Base-by-base conservation (phyloP, 2,888 invertebrate species). In the Stenchaetothrips biformis region DNA sequence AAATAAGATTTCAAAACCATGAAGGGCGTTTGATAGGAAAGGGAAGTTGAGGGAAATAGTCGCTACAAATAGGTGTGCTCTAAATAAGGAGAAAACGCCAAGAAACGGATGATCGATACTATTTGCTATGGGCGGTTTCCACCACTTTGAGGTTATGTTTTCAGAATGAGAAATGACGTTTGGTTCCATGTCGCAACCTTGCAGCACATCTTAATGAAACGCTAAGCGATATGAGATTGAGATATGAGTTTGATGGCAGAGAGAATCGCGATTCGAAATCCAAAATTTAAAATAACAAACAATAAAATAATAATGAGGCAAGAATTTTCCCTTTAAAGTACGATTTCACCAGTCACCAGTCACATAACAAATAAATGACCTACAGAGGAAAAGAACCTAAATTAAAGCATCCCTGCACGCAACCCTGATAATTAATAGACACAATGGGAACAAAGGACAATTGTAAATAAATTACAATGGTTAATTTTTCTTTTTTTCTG, bases 271-370 rank as follows among this genome's bases (percentile, higher is more conserved):
- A 53, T 53, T 53, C 53, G 8, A 18, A 18, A 8, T n/a, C 53
- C 3, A 2, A 2, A 18, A 16, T 53, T 53, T 18, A 18, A 8
- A 53, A 53, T 53, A 67, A 2, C 21, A 6, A 67, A 21, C 3
- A 67, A 21, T 9, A 67, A 21, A 9, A 21, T 7, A 21, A n/a
- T 67, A 67, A 21, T 21, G 3, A 21, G 67, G 21, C 9, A 21
- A 67, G 16, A 67, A 62, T 21, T 9, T 21, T 67, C 9, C 21
- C 21, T 9, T 67, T n/a, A 67, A 53, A 13, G 67, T 21, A n/a
- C 67, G 67, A 67, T 67, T 67, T 67, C 67, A 67, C 67, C 67
- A 67, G 67, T 67, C 67, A 67, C 21, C 21, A 67, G 21, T 16
- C 13, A 13, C 53, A 53, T 16, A 16, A 13, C 53, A 53, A 53